Conservation (phyloP, 1,140 invertebrate species). For the Ylistrum balloti region DNA sequence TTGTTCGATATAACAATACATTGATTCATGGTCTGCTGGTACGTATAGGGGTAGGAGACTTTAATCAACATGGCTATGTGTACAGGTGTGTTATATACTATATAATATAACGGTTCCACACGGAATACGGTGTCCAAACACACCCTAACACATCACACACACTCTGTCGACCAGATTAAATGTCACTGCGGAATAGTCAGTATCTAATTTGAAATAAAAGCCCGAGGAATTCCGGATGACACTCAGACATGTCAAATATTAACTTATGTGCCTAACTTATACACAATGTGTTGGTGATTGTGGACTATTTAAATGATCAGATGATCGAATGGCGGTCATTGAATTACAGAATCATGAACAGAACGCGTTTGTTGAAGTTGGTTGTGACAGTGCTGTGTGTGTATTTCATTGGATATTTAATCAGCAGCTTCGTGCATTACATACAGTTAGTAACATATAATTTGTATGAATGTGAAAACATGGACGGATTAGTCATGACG, state of each 20-base stretch:
- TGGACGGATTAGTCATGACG: not conserved
- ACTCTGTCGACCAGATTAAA: not conserved
- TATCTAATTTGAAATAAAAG: not conserved
- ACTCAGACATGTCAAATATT: not conserved
- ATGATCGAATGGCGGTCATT: not conserved
- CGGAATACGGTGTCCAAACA: not conserved
- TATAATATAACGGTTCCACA: not conserved
- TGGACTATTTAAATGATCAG: no score
- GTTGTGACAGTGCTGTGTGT: not conserved
- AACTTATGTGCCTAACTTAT: not conserved
- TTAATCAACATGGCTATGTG: no score
- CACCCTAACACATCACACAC: not conserved
- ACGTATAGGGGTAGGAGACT: no score
- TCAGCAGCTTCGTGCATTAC: not conserved
- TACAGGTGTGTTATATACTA: not conserved
- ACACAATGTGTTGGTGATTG: not conserved
- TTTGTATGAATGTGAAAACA: constrained; percentile 11
- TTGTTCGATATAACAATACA: no score
- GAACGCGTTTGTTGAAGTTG: not conserved
- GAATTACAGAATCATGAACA: not conserved
- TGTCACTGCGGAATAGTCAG: not conserved
- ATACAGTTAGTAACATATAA: not conserved
- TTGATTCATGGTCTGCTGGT: no score
- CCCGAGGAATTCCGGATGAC: not conserved
- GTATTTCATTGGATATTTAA: not conserved